phyloP scores from a whole-genome alignment of 1,140 invertebrate species.

The Sycobia sp. region DNA sequence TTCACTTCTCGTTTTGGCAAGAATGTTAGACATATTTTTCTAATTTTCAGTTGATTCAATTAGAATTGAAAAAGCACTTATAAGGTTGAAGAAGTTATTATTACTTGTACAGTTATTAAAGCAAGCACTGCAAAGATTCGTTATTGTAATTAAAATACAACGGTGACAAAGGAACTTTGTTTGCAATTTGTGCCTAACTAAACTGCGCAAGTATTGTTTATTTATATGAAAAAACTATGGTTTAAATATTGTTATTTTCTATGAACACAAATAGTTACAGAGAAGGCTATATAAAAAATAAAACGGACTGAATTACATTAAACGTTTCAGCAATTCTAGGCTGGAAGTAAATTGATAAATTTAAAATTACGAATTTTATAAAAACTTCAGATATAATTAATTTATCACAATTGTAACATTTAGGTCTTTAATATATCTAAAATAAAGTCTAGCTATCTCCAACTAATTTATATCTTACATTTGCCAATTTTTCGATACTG shows the following conservation, averaged over 20 bases:
- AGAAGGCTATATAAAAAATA: conserved; percentile 3
- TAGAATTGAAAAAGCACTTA: not conserved
- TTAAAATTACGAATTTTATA: conserved; percentile 9
- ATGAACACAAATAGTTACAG: not conserved
- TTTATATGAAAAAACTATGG: not conserved
- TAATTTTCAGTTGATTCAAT: not conserved
- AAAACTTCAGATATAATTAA: conserved; percentile 9
- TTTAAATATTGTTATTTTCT: conserved; percentile 6
- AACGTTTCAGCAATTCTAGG: conserved; percentile 4
- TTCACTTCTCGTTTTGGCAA: conserved; percentile 19
- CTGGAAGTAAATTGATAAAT: conserved; percentile 9
- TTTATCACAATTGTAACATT: conserved; percentile 24
- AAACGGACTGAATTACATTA: not conserved
- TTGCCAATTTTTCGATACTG: conserved; percentile 48
- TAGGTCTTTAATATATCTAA: not conserved
- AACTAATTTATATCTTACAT: conserved; percentile 48
- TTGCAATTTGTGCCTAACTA: conserved; percentile 25
- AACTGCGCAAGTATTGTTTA: not conserved
- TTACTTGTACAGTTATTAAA: conserved; percentile 1
- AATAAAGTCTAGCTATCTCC: conserved; percentile 33
- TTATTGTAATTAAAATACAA: conserved; percentile 25
- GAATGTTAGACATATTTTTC: not conserved
- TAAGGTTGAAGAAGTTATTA: conserved; percentile 2
- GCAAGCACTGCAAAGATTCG: conserved; percentile 19
- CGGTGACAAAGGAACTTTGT: conserved; percentile 32